Evolutionary conservation across 2,113 vertebrate genomes (phyloP), one percentile per base, ranked within the genome.

Genomic region (Caranx ignobilis): DNA sequence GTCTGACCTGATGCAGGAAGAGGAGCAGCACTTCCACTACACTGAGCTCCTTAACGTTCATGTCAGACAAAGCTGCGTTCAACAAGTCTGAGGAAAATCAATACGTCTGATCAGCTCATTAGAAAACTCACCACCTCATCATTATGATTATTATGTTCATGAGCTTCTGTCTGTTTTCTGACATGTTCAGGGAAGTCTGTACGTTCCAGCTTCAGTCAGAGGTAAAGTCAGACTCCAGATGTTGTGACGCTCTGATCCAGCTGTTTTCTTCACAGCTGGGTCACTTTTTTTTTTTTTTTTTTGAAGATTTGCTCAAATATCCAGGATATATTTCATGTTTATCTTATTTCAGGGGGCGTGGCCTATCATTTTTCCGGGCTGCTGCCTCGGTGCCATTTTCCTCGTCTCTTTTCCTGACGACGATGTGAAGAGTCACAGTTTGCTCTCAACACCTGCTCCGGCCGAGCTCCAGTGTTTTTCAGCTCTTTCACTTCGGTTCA

Each of bases 261-360:
- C 11, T 35, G 71, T 13, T 31, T 32, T 5, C 43, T 67, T 45
- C 2, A 10, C 63, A 19, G 55, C 32, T 55, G 54, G 4, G 55
- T 34, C 11, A 35, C 63, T 60, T 59, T 77, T 26, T 26, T 26
- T 26, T 26, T 26, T 26, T 26, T 26, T 26, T 26, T 26, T 26
- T 80, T 87, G 39, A 64, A 81, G 72, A 75, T 90, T 82, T 85
- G 75, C 48, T 81, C 55, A 77, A 45, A 85, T 41, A 15, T 87
- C 0, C 0, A 34, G 26, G 77, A 37, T 0, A 26, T 26, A 26
- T 26, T 1, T 26, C 26, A 26, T 26, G 26, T 26, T 26, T 26
- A 26, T 26, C 26, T 26, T 1, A 26, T 66, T 81, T 75, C 57
- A 37, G 11, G 43, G 41, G 34, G 26, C 26, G 26, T 26, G 26